phyloP scores from a whole-genome alignment of 2,113 vertebrate genomes.

The Hepsetus odoe region DNA sequence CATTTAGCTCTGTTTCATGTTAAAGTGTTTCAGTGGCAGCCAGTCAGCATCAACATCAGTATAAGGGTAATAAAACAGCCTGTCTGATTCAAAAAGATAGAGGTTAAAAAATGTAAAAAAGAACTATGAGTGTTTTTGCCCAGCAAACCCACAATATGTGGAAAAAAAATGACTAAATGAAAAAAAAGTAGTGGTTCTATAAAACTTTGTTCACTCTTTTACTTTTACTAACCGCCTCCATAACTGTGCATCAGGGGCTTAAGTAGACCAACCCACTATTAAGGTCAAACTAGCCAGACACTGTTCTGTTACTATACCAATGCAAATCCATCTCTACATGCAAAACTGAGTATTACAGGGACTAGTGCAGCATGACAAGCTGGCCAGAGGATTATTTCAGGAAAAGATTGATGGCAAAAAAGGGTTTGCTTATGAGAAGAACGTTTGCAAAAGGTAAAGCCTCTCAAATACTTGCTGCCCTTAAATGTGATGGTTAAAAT shows the following conservation, averaged over 20 bases:
- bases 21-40: background rate
- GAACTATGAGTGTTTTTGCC: background rate
- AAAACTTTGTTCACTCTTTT: background rate
- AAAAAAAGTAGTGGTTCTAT: no score
- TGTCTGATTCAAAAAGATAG: no score
- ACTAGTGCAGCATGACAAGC: constrained; percentile 12
- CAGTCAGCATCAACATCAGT: no score
- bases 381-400: constrained; percentile 9
- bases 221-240: constrained; percentile 56
- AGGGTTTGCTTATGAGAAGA: constrained; percentile 48
- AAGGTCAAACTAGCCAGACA: constrained; percentile 52
- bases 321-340: constrained; percentile 73
- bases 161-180: no score
- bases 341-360: constrained; percentile 62
- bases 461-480: constrained; percentile 54
- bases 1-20: no score
- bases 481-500: constrained; percentile 44
- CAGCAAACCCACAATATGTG: no score
- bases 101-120: no score
- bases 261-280: constrained; percentile 46
- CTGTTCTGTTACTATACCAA: constrained; percentile 59
- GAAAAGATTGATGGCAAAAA: constrained; percentile 19
- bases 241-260: constrained; percentile 55
- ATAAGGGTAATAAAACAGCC: no score
- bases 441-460: constrained; percentile 57